Evolutionary conservation across 2,888 invertebrate genomes (phyloP), one percentile per base, ranked within the genome.

Genomic region (Melieria crassipennis): DNA sequence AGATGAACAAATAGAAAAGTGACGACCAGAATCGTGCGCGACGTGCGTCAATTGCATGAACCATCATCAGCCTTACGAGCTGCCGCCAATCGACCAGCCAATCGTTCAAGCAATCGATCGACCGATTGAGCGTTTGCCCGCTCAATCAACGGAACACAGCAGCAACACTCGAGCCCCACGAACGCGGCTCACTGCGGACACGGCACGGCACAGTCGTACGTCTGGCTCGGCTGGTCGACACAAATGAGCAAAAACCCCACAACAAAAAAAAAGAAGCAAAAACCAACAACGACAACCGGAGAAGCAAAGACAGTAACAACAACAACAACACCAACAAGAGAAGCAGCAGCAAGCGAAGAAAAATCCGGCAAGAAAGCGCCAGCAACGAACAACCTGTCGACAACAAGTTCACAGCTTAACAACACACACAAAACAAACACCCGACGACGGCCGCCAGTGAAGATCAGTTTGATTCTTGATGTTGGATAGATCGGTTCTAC

Each of bases 401-500:
- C 74, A 75, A 65, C 75, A 76, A 74, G 75, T 75, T 78, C 71
- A 71, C 75, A 67, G 68, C 73, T 61, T 57, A 65, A 57, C 73
- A 67, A 42, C 71, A 73, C 69, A 50, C 74, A 70, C 66, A 71
- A 70, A 70, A 73, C 71, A 67, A 61, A 58, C 65, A 64, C 64
- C 62, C 57, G 62, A 61, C 70, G 55, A 73, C 69, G 70, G 60
- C 70, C 67, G 64, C 65, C 61, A 70, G 62, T 57, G 56, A 13
- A 74, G 73, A 78, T 86, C 84, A 86, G 86, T 86, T 86, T 84
- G 82, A 84, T 86, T 86, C 86, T 86, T 85, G 84, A 82, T 82
- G 84, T 85, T 83, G 86, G 82, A 82, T 85, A 84, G 86, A 84
- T 86, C 86, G 85, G 86, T 85, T 85, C 84, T 85, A 75, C n/a